Percentiles rank a stretch among this genome's conserved stretches.
Conservation (phyloP, 2,888 invertebrate species). For the Rugalucina vietnamica region DNA sequence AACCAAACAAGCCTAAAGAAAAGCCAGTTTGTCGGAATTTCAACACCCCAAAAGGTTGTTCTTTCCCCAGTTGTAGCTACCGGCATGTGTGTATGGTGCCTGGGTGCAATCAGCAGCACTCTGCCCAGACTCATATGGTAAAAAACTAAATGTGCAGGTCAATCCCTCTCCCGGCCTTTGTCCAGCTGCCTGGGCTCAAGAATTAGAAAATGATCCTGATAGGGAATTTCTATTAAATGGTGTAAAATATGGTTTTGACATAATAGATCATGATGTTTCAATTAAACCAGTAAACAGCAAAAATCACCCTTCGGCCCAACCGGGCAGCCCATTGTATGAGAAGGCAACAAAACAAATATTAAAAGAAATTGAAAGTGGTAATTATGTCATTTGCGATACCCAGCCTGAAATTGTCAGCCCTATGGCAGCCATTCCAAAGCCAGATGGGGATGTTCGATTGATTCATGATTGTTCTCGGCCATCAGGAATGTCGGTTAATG, state of each 20-base stretch:
- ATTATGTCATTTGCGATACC: neutral
- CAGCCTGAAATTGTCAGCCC: constrained; percentile 17
- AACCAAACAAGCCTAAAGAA: neutral
- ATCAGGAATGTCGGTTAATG: constrained; percentile 7
- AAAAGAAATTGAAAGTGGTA: constrained; percentile 24
- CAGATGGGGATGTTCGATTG: neutral
- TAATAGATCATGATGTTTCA: constrained; percentile 8
- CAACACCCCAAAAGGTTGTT: neutral
- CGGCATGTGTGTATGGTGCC: constrained; percentile 6
- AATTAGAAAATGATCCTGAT: constrained; percentile 9
- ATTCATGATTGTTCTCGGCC: constrained; percentile 25
- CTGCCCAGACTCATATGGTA: neutral
- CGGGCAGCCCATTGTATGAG: neutral
- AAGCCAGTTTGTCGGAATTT: neutral
- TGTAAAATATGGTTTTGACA: constrained; percentile 26
- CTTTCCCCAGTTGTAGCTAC: neutral
- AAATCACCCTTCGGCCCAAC: neutral
- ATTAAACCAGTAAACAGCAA: neutral
- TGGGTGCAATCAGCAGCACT: neutral
- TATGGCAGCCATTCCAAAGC: constrained; percentile 16
- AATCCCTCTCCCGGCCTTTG: neutral
- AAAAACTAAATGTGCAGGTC: neutral
- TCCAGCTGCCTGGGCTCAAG: constrained; percentile 6
- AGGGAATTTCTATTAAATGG: constrained; percentile 14
- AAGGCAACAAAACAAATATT: neutral